Conservation (phyloP, 2,113 vertebrate genomes). For the Gambusia holbrooki region DNA sequence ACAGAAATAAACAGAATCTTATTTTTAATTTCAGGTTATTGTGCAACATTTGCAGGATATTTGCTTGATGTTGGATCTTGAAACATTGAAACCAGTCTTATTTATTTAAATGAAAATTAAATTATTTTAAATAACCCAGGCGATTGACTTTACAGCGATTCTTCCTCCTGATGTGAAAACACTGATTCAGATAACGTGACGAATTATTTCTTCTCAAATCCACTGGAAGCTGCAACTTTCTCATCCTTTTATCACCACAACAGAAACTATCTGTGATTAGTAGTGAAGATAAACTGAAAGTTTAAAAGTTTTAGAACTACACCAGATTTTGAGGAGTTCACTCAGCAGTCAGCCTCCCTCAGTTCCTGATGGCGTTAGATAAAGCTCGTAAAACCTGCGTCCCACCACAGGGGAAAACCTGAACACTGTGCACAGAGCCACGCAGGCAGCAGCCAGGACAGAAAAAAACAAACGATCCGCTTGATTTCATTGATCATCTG, state of each 20-base stretch:
- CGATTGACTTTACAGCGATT: neutral
- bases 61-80: no score
- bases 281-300: neutral
- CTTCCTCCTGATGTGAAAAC: neutral
- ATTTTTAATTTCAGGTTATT: neutral
- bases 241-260: neutral
- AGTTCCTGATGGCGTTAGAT: constrained; percentile 22
- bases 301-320: neutral
- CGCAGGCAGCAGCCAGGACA: neutral
- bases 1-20: constrained; percentile 1
- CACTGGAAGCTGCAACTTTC: neutral
- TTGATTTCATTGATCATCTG: constrained; percentile 50
- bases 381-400: constrained; percentile 44
- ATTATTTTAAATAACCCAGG: no score
- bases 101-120: no score
- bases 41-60: neutral
- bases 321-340: neutral
- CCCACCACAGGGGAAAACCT: constrained; percentile 18
- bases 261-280: neutral
- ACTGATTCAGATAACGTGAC: neutral
- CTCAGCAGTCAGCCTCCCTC: neutral
- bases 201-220: neutral
- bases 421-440: neutral
- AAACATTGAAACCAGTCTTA: no score
- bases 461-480: constrained; percentile 13